Conservation (phyloP, 2,888 invertebrate species). For the Sminthurinus aureus region DNA sequence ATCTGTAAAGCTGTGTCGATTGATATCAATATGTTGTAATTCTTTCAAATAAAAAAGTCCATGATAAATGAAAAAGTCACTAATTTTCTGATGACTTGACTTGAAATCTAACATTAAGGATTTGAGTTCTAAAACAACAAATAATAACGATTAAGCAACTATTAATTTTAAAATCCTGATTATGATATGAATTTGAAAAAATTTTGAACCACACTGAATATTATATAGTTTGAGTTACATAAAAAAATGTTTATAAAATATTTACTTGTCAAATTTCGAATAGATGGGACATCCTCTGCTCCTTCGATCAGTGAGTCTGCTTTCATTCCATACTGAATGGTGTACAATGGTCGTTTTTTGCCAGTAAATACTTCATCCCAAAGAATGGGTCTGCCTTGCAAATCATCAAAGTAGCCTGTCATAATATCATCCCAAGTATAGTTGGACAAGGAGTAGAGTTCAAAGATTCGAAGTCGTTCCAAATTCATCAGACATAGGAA, state of each 20-base stretch:
- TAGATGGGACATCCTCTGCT: not conserved
- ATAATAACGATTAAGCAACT: not conserved
- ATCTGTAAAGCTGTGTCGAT: constrained; percentile 41
- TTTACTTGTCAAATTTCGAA: constrained; percentile 22
- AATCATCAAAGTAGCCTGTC: not conserved
- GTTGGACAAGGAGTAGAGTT: constrained; percentile 2
- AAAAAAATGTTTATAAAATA: not conserved
- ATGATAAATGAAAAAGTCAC: constrained; percentile 27
- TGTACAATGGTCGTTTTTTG: constrained; percentile 16
- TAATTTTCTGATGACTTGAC: constrained; percentile 6
- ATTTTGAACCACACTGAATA: not conserved
- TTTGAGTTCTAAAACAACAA: constrained; percentile 6
- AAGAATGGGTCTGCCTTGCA: not conserved
- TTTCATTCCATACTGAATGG: constrained; percentile 11
- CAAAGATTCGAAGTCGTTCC: constrained; percentile 16
- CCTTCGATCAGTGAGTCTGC: not conserved
- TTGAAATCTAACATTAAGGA: constrained; percentile 20
- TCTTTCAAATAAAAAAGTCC: constrained; percentile 15
- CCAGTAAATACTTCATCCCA: constrained; percentile 38
- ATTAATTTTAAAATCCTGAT: not conserved
- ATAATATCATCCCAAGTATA: constrained; percentile 14
- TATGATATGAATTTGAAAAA: not conserved
- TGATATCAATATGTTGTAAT: constrained; percentile 44
- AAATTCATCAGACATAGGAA: not conserved
- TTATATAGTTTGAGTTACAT: not conserved